Evolutionary conservation across 2,888 invertebrate genomes (phyloP), one percentile per base, ranked within the genome.

Genomic region (Spodoptera picta): DNA sequence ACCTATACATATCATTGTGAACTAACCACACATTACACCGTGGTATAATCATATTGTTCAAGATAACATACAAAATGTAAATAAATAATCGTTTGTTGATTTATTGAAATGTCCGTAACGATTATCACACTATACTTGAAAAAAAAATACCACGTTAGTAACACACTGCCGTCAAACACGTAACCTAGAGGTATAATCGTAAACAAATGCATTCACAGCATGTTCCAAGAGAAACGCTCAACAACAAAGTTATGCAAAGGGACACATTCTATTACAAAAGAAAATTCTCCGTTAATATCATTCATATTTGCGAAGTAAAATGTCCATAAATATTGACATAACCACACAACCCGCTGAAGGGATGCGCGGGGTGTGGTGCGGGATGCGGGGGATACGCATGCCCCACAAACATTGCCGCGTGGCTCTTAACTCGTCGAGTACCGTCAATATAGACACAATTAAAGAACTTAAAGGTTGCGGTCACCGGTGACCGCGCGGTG

Each of bases 371-470:
- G 7, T 9, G 9, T 6, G 36, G 36, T 9, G 36, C 36, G 36
- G 36, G 42, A 12, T 12, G 56, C 47, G 36, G 46, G 42, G 42
- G 11, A 58, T 51, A 12, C 31, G n/a, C 24, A 19, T 42, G 48
- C 14, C 14, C 51, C 46, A 46, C 48, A 31, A 65, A 46, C 47
- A 45, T 51, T 54, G 59, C 49, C 65, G 66, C 64, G 31, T 60
- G 6, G 36, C 44, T 60, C 52, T 45, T 47, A n/a, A n/a, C n/a
- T n/a, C n/a, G n/a, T n/a, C n/a, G n/a, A n/a, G n/a, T n/a, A n/a
- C n/a, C n/a, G n/a, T n/a, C n/a, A n/a, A n/a, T n/a, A n/a, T n/a
- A n/a, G n/a, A n/a, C n/a, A n/a, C n/a, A n/a, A n/a, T n/a, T n/a
- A 14, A 14, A 14, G 14, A 14, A 14, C 14, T 14, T 14, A 14